These are phyloP conservation scores for Coptodon bakossiorum DNA, from an alignment of 2,113 vertebrate genomes.

Conservation along the genomic window DNA sequence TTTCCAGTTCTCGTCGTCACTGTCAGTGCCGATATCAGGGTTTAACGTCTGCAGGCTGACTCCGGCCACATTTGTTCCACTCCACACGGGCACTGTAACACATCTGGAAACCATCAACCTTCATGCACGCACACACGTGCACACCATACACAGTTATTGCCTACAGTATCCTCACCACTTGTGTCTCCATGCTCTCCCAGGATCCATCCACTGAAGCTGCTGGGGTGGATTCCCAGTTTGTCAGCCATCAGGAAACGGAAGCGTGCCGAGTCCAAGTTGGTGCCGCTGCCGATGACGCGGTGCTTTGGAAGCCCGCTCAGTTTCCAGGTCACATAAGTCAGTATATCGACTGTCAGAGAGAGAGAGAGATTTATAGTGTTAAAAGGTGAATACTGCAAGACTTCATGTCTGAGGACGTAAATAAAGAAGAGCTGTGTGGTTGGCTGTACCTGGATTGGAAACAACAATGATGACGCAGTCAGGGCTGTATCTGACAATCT, in stretches of 20 bases:
- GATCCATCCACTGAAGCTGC: constrained; percentile 93
- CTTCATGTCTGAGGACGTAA: neutral
- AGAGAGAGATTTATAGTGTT: neutral
- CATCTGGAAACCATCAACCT: neutral
- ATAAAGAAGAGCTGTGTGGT: neutral
- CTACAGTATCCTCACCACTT: constrained; percentile 78
- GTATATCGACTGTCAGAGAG: constrained; percentile 81
- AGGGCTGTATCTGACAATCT: constrained; percentile 87
- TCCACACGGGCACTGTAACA: constrained; percentile 90
- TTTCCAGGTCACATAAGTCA: constrained; percentile 97
- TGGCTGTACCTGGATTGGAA: constrained; percentile 87
- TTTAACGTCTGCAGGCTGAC: constrained; percentile 88
- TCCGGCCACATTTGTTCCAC: constrained; percentile 89
- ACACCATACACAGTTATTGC: neutral
- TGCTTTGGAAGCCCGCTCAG: constrained; percentile 91
- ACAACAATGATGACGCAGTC: constrained; percentile 90
- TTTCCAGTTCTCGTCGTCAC: constrained; percentile 88
- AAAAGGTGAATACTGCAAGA: neutral
- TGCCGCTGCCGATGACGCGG: constrained; percentile 93
- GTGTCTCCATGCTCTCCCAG: constrained; percentile 95
- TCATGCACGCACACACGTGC: neutral
- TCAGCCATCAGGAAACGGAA: constrained; percentile 91
- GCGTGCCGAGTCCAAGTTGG: constrained; percentile 93
- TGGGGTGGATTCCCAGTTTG: constrained; percentile 85
- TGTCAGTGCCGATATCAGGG: constrained; percentile 82